Evolutionary conservation across 2,113 vertebrate genomes (phyloP), one percentile per base, ranked within the genome.

Genomic region (Arothron firmamentum): DNA sequence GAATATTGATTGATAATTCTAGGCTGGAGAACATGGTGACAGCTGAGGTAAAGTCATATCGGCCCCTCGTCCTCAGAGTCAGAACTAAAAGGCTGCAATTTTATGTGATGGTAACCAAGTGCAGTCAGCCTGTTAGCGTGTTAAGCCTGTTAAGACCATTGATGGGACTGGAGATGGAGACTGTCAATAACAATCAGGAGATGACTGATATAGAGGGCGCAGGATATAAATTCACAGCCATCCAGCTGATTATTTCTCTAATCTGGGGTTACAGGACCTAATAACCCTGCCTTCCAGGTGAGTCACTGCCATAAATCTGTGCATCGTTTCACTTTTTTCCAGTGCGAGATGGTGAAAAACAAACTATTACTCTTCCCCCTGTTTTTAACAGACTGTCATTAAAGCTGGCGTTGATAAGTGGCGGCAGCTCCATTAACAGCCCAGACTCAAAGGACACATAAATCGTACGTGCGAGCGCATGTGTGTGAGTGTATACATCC

Each of bases 321-420:
- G 47, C 84, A 70, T 78, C 70, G 50, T 86, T 81, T 87, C 72
- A 85, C 75, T 86, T 82, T 83, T 79, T 70, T 34, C 60, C 57
- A 38, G 70, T 6, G 45, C 13, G 68, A 59, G 79, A 86, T 84
- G 87, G 86, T 87, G 85, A 86, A 88, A 88, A 84, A 86, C 84
- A 87, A 87, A 88, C 84, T 80, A 88, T 87, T 84, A 88, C 77
- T 87, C 85, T 87, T 82, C 74, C 62, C 56, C 77, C 75, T 78
- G 82, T 86, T 88, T 85, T 81, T 72, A 86, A 72, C 76, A 63
- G 77, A 72, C 74, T 70, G 84, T 78, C 72, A 82, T 86, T 86
- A 85, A 74, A 79, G 75, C 68, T 79, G 82, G 80, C 77, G 56
- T 81, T 88, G 85, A 86, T 85, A 87, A 86, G 87, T 87, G 85